These are phyloP conservation scores for Tauraco hartlaubi DNA, from an alignment of 2,797 vertebrate genomes.

Conservation along the genomic window DNA sequence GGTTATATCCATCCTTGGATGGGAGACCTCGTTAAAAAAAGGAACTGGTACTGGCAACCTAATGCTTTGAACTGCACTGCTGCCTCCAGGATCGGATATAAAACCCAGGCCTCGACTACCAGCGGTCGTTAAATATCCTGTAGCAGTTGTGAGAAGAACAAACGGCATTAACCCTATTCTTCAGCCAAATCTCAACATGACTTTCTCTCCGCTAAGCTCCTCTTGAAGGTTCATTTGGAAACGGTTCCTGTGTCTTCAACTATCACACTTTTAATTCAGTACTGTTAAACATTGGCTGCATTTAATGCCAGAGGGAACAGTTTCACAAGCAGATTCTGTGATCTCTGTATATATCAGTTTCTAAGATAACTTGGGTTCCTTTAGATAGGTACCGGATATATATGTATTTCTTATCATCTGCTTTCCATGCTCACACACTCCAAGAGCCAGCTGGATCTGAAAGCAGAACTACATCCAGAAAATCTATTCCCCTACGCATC, in stretches of 20 bases:
- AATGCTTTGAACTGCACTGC: neutral
- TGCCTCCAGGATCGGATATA: neutral
- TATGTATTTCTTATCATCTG: conserved; percentile 17
- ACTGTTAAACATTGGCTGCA: conserved; percentile 35
- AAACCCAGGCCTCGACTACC: neutral
- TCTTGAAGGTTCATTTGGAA: conserved; percentile 11
- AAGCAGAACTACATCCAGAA: neutral
- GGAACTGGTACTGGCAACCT: neutral
- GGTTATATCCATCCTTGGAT: neutral
- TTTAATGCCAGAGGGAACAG: conserved; percentile 12
- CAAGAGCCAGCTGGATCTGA: conserved; percentile 29
- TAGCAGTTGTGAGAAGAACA: neutral
- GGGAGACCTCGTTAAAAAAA: neutral
- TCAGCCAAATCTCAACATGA: neutral
- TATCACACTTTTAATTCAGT: neutral
- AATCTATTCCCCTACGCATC: neutral
- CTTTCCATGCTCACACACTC: neutral
- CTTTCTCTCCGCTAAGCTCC: neutral
- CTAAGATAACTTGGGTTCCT: conserved; percentile 21
- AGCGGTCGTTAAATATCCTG: neutral
- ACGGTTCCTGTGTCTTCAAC: neutral
- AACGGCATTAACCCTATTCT: neutral
- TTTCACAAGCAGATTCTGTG: conserved; percentile 32
- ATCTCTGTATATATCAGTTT: conserved; percentile 29
- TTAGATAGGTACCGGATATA: neutral